Evolutionary conservation across 64 coral and sea anemone species (phyloP).

Genomic region (Exaiptasia diaphana): DNA sequence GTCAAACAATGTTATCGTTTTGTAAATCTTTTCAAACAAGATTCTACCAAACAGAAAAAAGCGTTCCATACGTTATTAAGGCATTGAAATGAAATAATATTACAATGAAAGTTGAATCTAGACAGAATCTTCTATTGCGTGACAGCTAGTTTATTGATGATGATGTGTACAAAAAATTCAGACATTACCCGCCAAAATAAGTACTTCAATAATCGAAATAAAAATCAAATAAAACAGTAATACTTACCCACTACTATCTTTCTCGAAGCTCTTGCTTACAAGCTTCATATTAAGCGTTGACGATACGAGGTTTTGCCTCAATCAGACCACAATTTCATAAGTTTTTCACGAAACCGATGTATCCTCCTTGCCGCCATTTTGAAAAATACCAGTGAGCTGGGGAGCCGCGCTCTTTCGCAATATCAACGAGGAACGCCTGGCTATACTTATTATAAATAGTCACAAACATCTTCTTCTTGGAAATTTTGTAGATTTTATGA

Average conservation of each 20-base stretch:
- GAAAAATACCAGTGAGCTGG: background rate
- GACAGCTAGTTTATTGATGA: too few relatives aligned
- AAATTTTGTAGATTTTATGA: background rate
- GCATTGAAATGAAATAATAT: too few relatives aligned
- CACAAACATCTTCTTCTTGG: background rate
- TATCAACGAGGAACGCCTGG: slow-evolving; percentile 19
- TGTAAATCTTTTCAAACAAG: too few relatives aligned
- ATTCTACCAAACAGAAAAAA: too few relatives aligned
- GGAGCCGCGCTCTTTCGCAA: background rate
- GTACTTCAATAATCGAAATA: too few relatives aligned
- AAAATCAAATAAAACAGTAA: background rate
- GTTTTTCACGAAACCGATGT: background rate
- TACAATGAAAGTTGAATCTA: too few relatives aligned
- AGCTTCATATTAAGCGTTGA: slow-evolving; percentile 66
- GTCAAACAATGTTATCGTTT: too few relatives aligned
- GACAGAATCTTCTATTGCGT: too few relatives aligned
- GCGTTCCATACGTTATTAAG: too few relatives aligned
- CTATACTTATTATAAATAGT: background rate
- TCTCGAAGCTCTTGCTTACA: slow-evolving; percentile 81
- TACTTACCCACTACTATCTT: slow-evolving; percentile 95
- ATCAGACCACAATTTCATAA: background rate
- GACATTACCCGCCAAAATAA: too few relatives aligned
- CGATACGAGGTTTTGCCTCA: background rate
- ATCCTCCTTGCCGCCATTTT: slow-evolving; percentile 45
- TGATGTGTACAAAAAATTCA: too few relatives aligned